phyloP scores from a whole-genome alignment of 1,140 invertebrate genomes.

The Lamellibrachia luymesi region DNA sequence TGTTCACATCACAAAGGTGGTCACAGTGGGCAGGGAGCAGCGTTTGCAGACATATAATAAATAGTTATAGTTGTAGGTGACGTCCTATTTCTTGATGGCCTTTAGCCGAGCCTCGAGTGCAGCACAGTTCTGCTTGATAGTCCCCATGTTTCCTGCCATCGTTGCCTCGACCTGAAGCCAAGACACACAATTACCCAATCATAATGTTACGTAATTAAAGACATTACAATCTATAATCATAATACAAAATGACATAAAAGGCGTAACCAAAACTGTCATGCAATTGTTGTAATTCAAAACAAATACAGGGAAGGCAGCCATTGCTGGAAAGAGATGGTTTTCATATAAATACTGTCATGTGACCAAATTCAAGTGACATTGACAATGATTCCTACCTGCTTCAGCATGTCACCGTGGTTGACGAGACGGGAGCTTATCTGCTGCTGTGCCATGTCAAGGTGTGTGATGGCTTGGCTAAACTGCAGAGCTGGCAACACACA shows the following conservation, averaged over 20 bases:
- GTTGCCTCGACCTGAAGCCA: conserved; percentile 66
- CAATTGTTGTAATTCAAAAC: background rate
- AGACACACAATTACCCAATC: background rate
- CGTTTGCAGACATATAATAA: background rate
- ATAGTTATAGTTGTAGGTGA: background rate
- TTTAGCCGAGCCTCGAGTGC: conserved; percentile 73
- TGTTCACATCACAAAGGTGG: background rate
- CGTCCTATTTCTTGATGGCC: conserved; percentile 54
- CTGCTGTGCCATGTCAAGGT: conserved; percentile 78
- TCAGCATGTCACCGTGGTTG: conserved; percentile 74
- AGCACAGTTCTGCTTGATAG: conserved; percentile 71
- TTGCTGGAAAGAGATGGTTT: background rate
- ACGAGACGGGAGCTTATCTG: conserved; percentile 72
- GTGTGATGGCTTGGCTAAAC: conserved; percentile 78
- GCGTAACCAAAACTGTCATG: background rate
- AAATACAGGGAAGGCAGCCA: background rate
- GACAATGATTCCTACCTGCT: conserved; percentile 60
- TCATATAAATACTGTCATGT: background rate
- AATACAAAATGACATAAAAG: background rate
- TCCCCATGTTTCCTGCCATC: conserved; percentile 72
- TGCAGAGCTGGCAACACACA: conserved; percentile 70
- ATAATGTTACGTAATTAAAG: background rate
- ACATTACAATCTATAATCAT: background rate
- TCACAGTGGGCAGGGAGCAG: background rate
- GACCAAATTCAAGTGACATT: too few relatives aligned